Percentiles rank a stretch among this genome's conserved stretches.
Evolutionary conservation across 2,797 vertebrate genomes (phyloP).

Genomic region (Dermochelys coriacea): DNA sequence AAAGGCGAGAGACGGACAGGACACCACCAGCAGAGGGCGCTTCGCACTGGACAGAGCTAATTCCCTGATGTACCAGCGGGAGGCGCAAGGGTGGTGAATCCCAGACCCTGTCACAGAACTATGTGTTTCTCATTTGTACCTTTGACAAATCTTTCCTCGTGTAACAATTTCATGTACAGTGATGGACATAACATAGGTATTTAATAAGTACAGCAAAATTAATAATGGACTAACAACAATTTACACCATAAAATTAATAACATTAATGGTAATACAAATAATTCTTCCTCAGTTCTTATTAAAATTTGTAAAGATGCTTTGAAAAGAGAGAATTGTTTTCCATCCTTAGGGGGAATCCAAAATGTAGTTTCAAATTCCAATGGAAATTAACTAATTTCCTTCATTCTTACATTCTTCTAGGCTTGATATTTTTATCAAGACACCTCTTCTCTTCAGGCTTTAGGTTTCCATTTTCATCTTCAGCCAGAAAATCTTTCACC

Average conservation of each 20-base stretch:
- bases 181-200: not conserved
- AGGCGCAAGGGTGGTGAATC: too few relatives aligned
- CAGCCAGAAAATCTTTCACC: conserved; percentile 3
- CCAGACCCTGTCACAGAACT: not conserved
- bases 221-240: conserved; percentile 9
- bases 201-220: not conserved
- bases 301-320: not conserved
- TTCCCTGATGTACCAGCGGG: too few relatives aligned
- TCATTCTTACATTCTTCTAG: conserved; percentile 40
- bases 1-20: too few relatives aligned
- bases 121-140: not conserved
- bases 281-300: not conserved
- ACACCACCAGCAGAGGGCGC: too few relatives aligned
- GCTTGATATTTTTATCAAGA: conserved; percentile 54
- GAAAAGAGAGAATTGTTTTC: not conserved
- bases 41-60: too few relatives aligned
- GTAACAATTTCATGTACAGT: not conserved
- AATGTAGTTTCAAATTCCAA: not conserved
- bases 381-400: conserved; percentile 43
- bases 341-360: conserved; percentile 27
- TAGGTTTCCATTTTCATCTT: conserved; percentile 45
- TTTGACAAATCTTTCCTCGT: not conserved
- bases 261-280: conserved; percentile 17
- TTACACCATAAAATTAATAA: not conserved
- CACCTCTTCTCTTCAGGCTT: not conserved